phyloP scores from a whole-genome alignment of 2,113 vertebrate species.

The Daboia siamensis region DNA sequence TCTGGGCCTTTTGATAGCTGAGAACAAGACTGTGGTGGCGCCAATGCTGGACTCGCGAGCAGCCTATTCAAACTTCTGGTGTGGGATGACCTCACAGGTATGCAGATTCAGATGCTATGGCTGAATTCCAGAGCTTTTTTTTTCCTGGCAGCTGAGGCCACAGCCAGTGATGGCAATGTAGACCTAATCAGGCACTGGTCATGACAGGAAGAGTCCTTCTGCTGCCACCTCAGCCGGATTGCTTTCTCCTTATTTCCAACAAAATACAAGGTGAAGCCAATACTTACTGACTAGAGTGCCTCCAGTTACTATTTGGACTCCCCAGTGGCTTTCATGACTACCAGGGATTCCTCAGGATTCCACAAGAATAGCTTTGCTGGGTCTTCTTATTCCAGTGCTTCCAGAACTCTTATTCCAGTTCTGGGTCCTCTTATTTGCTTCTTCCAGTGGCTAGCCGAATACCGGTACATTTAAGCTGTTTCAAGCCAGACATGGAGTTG shows the following conservation, averaged over 20 bases:
- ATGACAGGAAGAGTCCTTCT: background rate
- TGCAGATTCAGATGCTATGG: background rate
- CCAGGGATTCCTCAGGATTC: background rate
- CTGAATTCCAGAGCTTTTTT: background rate
- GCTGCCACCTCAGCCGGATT: background rate
- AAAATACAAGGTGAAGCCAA: background rate
- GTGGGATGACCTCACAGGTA: constrained; percentile 92
- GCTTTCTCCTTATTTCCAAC: background rate
- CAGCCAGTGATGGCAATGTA: background rate
- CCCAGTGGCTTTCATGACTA: background rate
- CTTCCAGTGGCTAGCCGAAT: background rate
- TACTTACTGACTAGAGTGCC: background rate
- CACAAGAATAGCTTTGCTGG: background rate
- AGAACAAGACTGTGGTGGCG: constrained; percentile 88
- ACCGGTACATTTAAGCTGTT: background rate
- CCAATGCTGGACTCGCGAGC: constrained; percentile 91
- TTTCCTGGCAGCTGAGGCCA: background rate
- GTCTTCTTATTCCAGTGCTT: background rate
- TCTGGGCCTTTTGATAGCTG: constrained; percentile 78
- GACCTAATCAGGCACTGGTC: background rate
- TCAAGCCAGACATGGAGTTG: background rate
- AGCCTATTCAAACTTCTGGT: constrained; percentile 95
- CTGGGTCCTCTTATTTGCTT: background rate
- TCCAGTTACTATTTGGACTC: background rate
- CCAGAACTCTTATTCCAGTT: background rate